A percentile compares a stretch with the other conserved stretches of the same genome.
Evolutionary conservation across 2,888 invertebrate species (phyloP).

Genomic region (Notocelia uddmanniana): DNA sequence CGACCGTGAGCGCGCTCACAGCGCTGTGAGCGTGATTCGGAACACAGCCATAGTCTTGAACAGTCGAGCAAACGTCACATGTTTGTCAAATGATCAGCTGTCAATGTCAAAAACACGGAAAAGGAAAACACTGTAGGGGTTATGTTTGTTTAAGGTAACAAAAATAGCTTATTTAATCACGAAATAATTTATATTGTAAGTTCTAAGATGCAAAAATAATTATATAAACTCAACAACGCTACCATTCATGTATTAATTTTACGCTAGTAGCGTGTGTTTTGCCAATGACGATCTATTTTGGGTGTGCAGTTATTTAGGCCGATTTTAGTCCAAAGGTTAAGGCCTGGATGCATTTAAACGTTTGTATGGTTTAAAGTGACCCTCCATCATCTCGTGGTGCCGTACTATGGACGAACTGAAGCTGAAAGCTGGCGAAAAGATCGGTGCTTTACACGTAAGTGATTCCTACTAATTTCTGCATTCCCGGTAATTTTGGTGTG

Average conservation of each 20-base stretch:
- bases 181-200: slow-evolving; percentile 20
- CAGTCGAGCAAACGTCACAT: slow-evolving; percentile 22
- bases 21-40: too few species aligned
- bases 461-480: slow-evolving; percentile 55
- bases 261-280: slow-evolving; percentile 1
- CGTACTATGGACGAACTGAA: slow-evolving; percentile 80
- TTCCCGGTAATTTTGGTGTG: slow-evolving; percentile 64
- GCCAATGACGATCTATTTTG: slow-evolving; percentile 72
- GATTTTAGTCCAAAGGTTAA: slow-evolving; percentile 82
- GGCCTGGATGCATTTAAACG: slow-evolving; percentile 72
- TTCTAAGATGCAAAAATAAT: not conserved
- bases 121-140: slow-evolving; percentile 56
- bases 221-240: not conserved
- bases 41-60: slow-evolving; percentile 7
- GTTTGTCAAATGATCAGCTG: slow-evolving; percentile 41
- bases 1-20: too few species aligned
- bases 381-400: slow-evolving; percentile 61
- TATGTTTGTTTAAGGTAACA: slow-evolving; percentile 68
- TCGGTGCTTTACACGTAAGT: slow-evolving; percentile 82
- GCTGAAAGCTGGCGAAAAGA: slow-evolving; percentile 77
- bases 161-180: slow-evolving; percentile 47
- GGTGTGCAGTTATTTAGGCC: slow-evolving; percentile 73
- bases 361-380: slow-evolving; percentile 64
- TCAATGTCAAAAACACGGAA: slow-evolving; percentile 44
- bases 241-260: not conserved